Evolutionary conservation across 2,113 vertebrate species (phyloP).

Genomic region (Oxygymnocypris stewartii): DNA sequence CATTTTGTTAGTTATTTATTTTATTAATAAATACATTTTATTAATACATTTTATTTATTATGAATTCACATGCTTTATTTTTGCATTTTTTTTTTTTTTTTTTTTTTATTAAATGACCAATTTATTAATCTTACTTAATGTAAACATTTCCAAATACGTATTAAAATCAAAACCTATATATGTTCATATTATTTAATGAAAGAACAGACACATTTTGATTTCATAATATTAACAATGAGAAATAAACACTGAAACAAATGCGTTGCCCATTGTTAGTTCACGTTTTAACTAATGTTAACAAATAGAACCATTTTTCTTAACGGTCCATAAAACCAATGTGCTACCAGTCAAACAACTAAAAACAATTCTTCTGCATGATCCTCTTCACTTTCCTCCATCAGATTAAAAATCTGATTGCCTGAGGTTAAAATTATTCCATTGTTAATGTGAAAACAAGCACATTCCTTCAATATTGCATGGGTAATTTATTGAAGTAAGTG

Average conservation of each 20-base stretch:
- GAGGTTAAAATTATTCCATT: neutral
- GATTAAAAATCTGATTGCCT: neutral
- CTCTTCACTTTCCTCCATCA: neutral
- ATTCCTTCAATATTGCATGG: neutral
- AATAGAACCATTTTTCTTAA: neutral
- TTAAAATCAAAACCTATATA: no score
- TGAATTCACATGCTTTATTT: neutral
- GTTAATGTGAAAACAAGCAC: neutral
- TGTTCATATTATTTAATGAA: neutral
- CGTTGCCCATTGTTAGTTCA: no score
- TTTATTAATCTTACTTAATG: no score
- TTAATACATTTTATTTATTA: no score
- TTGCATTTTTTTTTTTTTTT: neutral
- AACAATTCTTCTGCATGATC: neutral
- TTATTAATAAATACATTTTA: no score
- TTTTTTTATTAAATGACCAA: no score
- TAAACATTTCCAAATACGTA: no score
- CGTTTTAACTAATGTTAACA: no score
- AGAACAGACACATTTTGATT: no score
- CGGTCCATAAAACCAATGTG: neutral
- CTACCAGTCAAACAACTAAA: neutral
- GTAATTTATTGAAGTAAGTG: constrained; percentile 42
- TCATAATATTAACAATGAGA: no score
- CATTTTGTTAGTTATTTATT: neutral
- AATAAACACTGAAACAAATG: no score